These are phyloP conservation scores for Haemorhous mexicanus DNA, from an alignment of 2,113 vertebrate species.

Conservation along the genomic window DNA sequence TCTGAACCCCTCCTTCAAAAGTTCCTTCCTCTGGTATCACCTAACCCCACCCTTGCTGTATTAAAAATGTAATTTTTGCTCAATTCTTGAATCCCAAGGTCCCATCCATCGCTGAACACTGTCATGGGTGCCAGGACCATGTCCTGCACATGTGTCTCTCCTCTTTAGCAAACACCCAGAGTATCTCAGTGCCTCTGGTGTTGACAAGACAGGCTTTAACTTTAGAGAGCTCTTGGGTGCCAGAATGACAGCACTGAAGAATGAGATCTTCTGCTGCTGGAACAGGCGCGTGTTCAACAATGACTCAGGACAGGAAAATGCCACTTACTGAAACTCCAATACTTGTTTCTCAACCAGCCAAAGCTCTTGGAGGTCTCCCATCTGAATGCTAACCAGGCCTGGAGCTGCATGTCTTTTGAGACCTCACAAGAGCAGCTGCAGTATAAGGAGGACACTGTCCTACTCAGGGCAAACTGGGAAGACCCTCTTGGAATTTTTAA, in stretches of 20 bases:
- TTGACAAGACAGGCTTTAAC: background rate
- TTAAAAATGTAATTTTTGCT: background rate
- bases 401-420: background rate
- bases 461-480: fast-evolving
- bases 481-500: background rate
- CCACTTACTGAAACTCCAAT: background rate
- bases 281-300: background rate
- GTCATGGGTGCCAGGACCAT: background rate
- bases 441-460: fast-evolving
- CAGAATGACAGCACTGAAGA: background rate
- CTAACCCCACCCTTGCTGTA: background rate
- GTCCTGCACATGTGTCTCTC: background rate
- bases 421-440: background rate
- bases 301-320: slow-evolving; percentile 37
- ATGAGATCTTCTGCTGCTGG: background rate
- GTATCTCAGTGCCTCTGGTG: background rate
- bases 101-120: fast-evolving
- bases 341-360: slow-evolving; percentile 13
- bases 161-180: background rate
- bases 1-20: background rate
- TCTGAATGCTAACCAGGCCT: background rate
- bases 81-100: background rate
- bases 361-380: slow-evolving; percentile 12
- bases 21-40: background rate
- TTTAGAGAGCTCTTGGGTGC: background rate